These are phyloP conservation scores for Agriopis leucophaearia DNA, from an alignment of 2,888 invertebrate species.

Conservation along the genomic window DNA sequence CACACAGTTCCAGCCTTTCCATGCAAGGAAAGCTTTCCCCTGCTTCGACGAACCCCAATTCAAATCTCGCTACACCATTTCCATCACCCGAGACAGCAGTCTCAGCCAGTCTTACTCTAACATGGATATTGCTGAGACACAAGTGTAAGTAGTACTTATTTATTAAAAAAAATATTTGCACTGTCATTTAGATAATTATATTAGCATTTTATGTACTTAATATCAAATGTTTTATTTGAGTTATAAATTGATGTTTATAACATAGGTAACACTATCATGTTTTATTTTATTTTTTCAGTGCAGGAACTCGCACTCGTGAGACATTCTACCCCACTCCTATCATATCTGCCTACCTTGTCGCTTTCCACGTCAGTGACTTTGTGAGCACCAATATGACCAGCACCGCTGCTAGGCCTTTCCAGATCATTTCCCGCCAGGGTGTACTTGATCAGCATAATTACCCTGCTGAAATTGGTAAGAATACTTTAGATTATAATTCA, in stretches of 20 bases:
- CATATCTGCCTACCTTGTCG: constrained; percentile 94
- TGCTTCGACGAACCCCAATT: constrained; percentile 95
- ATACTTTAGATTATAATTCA: neutral
- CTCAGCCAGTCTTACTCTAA: constrained; percentile 87
- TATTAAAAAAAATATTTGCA: neutral
- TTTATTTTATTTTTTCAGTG: constrained; percentile 35
- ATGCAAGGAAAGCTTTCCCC: constrained; percentile 93
- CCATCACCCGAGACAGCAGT: constrained; percentile 86
- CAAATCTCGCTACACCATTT: constrained; percentile 91
- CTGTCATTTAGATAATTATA: no score
- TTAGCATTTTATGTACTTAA: no score
- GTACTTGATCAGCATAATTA: constrained; percentile 71
- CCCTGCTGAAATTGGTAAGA: constrained; percentile 72
- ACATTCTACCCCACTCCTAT: constrained; percentile 86
- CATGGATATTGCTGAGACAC: constrained; percentile 84
- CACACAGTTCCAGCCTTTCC: constrained; percentile 93
- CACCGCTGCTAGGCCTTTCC: constrained; percentile 64
- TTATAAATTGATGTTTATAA: neutral
- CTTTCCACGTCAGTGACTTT: constrained; percentile 94
- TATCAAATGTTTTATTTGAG: neutral
- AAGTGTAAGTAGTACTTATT: constrained; percentile 59
- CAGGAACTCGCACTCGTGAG: constrained; percentile 62
- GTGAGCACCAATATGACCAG: constrained; percentile 65
- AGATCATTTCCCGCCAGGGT: constrained; percentile 76
- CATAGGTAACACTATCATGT: constrained; percentile 1